Conservation (phyloP, 1,140 invertebrate species). For the Aphelinus certus region DNA sequence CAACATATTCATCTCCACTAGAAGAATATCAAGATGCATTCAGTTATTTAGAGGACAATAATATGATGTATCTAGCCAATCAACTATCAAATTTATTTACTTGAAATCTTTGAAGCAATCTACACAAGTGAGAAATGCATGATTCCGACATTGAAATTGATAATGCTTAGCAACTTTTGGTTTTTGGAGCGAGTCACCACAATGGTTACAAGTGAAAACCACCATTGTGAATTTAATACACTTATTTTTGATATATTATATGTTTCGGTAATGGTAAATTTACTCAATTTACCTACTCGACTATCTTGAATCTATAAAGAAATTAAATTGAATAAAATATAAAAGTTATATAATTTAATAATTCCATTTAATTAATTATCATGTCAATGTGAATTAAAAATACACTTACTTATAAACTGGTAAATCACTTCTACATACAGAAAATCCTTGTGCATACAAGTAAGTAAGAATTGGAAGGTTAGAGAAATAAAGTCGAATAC, state of each 20-base stretch:
- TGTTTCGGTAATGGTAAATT: too few species aligned
- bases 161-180: constrained; percentile 93
- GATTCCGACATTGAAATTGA: constrained; percentile 72
- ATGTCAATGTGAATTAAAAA: background rate
- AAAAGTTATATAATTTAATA: background rate
- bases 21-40: constrained; percentile 50
- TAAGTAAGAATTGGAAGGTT: too few species aligned
- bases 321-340: too few species aligned
- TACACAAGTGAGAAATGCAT: constrained; percentile 80
- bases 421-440: too few species aligned
- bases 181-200: constrained; percentile 90
- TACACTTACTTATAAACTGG: too few species aligned
- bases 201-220: constrained; percentile 90
- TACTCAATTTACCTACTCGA: too few species aligned
- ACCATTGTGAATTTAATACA: constrained; percentile 73
- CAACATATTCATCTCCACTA: constrained; percentile 81
- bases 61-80: background rate
- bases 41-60: too few species aligned
- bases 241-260: too few species aligned
- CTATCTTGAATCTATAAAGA: too few species aligned
- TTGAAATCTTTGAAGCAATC: constrained; percentile 91
- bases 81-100: constrained; percentile 63
- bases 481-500: too few species aligned
- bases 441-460: too few species aligned
- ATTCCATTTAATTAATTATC: background rate